Percentiles rank a stretch among this genome's conserved stretches.
Conservation (phyloP, 2,113 vertebrate genomes). For the Sprattus sprattus region DNA sequence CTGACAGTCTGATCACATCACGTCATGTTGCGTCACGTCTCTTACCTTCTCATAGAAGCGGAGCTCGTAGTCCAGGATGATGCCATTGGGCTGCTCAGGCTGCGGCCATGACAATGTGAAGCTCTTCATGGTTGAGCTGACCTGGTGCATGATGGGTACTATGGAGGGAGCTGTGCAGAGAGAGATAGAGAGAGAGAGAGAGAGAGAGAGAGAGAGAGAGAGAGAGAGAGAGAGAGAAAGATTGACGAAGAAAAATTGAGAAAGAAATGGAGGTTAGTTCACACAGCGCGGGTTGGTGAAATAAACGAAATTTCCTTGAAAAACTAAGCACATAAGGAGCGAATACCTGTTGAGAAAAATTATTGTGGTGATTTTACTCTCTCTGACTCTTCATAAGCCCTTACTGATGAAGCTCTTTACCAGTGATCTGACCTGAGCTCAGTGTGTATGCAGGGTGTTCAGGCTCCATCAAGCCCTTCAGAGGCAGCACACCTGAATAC, state of each 20-base stretch:
- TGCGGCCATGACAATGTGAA: slow-evolving; percentile 98
- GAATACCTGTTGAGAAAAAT: background rate
- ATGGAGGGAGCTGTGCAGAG: slow-evolving; percentile 86
- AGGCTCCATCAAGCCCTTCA: slow-evolving; percentile 19
- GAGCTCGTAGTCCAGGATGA: slow-evolving; percentile 97
- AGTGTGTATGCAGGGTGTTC: background rate
- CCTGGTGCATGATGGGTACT: slow-evolving; percentile 98
- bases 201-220: slow-evolving; percentile 43
- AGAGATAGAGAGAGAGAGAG: slow-evolving; percentile 47
- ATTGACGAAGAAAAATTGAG: background rate
- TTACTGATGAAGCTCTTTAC: background rate
- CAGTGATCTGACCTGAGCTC: background rate
- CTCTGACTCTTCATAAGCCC: background rate
- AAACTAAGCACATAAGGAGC: background rate
- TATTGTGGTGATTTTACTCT: background rate
- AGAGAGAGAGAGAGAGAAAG: slow-evolving; percentile 44
- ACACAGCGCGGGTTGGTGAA: background rate
- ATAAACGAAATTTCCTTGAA: background rate
- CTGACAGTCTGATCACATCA: background rate
- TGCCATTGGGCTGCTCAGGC: slow-evolving; percentile 96
- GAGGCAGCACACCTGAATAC: slow-evolving; percentile 45
- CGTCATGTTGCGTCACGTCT: background rate
- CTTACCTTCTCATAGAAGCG: slow-evolving; percentile 95
- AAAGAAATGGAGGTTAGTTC: background rate
- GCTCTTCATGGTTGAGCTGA: slow-evolving; percentile 97